Base-by-base conservation (phyloP, 2,888 invertebrate genomes). In the Drosophila kambysellisi region DNA sequence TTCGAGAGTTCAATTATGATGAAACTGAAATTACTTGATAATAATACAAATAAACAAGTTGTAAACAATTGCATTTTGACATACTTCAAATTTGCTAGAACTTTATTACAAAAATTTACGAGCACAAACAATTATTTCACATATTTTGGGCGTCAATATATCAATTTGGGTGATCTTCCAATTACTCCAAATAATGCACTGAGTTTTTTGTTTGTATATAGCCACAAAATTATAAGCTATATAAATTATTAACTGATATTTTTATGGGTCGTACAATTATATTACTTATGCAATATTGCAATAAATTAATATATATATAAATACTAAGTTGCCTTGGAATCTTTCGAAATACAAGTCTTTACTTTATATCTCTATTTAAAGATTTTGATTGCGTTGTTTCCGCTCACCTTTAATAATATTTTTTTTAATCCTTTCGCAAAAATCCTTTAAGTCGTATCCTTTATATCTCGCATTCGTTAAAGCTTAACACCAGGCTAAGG, bases 1-100 rank as follows among this genome's bases (percentile, higher is more conserved):
- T 8, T 32, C 35, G 41, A 41, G 62, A 30, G 35, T n/a, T 60
- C 61, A 46, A 70, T 68, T 78, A 62, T 66, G 52, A 72, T 67
- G 51, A 69, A 68, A 65, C 62, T 54, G 41, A 17, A 46, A 63
- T 39, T 41, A 35, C 59, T 73, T 74, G 56, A 59, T 54, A 74
- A 51, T 56, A 72, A 66, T 59, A 73, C 76, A 59, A 69, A 1
- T 25, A 25, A 25, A 25, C 54, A 68, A 50, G 30, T 53, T 62
- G 43, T 41, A 72, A 57, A 52, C 74, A 66, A 59, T 65, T 63
- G 30, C 41, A 60, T 67, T 79, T 64, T 65, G 54, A 74, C 64
- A 64, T 33, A 32, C 52, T 67, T 52, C 11, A 46, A 67, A 39
- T 39, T 71, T 58, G 35, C 57, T 66, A 58, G n/a, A 63, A 50